phyloP scores from a whole-genome alignment of 1,140 invertebrate genomes.

The Aphaenogaster floridana region DNA sequence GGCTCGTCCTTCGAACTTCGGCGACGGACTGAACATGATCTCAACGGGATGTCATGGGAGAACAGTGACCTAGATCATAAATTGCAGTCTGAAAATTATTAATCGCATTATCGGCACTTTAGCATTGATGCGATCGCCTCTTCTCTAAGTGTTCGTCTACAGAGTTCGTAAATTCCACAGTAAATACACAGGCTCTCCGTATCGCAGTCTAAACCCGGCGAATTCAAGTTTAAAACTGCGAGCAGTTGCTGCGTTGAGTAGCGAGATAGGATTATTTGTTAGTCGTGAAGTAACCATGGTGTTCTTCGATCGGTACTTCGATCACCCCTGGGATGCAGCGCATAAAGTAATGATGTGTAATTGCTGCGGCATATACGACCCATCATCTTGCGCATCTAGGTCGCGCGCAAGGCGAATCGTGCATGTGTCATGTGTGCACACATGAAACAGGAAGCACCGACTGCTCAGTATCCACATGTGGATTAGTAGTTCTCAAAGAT shows the following conservation, averaged over 20 bases:
- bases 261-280: slow-evolving; percentile 41
- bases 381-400: slow-evolving; percentile 38
- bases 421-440: not conserved
- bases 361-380: slow-evolving; percentile 8
- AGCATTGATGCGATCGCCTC: not conserved
- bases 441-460: not conserved
- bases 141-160: not conserved
- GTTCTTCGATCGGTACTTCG: slow-evolving; percentile 59
- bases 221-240: slow-evolving; percentile 40
- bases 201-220: not conserved
- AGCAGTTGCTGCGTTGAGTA: not conserved
- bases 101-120: not conserved
- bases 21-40: slow-evolving; percentile 18
- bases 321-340: slow-evolving; percentile 62
- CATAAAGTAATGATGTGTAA: slow-evolving; percentile 54
- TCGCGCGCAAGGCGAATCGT: not conserved
- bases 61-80: not conserved
- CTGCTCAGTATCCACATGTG: not conserved
- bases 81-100: slow-evolving; percentile 17
- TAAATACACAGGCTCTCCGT: not conserved
- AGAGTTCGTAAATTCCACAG: not conserved
- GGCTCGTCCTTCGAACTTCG: slow-evolving; percentile 7
- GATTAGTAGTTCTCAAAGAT: slow-evolving; percentile 33
- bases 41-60: not conserved
- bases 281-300: slow-evolving; percentile 67